Percentiles rank a stretch among this genome's conserved stretches.
Conservation (phyloP, 2,888 invertebrate species). For the Monochamus alternatus region DNA sequence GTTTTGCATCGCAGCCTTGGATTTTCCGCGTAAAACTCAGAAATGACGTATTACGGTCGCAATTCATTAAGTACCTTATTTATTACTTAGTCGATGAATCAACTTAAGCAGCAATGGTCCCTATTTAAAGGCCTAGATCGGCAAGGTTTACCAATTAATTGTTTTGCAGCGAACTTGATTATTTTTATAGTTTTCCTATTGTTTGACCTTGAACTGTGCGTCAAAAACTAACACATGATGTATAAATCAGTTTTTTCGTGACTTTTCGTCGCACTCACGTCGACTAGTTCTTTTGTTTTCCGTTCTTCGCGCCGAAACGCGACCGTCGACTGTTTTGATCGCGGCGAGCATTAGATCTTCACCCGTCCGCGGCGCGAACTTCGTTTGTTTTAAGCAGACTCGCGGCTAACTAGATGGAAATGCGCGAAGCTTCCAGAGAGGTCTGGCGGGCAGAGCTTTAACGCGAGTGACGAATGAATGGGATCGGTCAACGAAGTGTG, state of each 20-base stretch:
- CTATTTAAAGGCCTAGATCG: neutral
- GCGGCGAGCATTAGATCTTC: neutral
- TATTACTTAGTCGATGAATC: too few species aligned
- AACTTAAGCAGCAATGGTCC: neutral
- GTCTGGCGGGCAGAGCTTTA: slow-evolving; percentile 56
- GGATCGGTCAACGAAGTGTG: slow-evolving; percentile 59
- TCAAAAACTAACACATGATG: too few species aligned
- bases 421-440: slow-evolving; percentile 71
- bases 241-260: too few species aligned
- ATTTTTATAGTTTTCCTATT: neutral
- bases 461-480: slow-evolving; percentile 68
- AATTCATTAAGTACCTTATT: too few species aligned
- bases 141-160: too few species aligned
- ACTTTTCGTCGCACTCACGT: neutral
- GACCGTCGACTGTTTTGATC: neutral
- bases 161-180: neutral
- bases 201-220: too few species aligned
- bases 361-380: neutral
- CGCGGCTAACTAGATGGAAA: slow-evolving; percentile 68
- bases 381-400: neutral
- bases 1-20: neutral
- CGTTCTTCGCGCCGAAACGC: neutral
- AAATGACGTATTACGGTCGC: too few species aligned
- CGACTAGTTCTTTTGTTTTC: neutral
- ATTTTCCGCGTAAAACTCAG: neutral